These are phyloP conservation scores for Ferrisia virgata DNA, from an alignment of 2,888 invertebrate species.

Conservation along the genomic window DNA sequence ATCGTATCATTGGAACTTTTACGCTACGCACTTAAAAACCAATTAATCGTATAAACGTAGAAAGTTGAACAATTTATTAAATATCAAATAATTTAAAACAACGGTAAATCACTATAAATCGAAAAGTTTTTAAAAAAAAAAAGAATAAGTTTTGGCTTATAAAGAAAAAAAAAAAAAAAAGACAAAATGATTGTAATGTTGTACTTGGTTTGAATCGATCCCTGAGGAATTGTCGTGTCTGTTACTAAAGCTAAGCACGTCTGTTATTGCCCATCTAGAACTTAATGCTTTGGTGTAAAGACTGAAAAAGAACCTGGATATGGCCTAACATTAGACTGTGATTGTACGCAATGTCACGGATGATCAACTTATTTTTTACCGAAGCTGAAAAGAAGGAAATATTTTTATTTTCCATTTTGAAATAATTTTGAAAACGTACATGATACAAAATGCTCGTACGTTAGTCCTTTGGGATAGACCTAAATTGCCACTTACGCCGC, in stretches of 20 bases:
- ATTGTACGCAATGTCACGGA: conserved; percentile 46
- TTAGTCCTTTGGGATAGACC: conserved; percentile 38
- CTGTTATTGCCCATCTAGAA: conserved; percentile 46
- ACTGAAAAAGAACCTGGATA: conserved; percentile 41
- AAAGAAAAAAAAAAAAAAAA: conserved; percentile 13
- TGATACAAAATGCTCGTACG: conserved; percentile 20
- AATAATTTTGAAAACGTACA: conserved; percentile 41
- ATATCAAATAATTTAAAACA: conserved; percentile 29
- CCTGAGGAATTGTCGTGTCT: conserved; percentile 41
- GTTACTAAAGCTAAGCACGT: conserved; percentile 46
- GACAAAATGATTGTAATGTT: conserved; percentile 40
- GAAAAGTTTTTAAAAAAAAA: conserved; percentile 29
- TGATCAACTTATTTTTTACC: conserved; percentile 46
- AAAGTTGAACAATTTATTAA: conserved; percentile 10
- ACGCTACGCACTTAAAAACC: too few relatives aligned
- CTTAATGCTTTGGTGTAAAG: conserved; percentile 44
- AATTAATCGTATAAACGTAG: not conserved
- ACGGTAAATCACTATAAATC: conserved; percentile 23
- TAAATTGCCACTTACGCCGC: conserved; percentile 44
- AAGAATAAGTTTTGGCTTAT: conserved; percentile 31
- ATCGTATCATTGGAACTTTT: too few relatives aligned
- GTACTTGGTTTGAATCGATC: conserved; percentile 39
- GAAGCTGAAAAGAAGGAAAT: conserved; percentile 41
- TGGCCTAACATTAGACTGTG: conserved; percentile 45
- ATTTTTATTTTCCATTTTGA: conserved; percentile 42